These are phyloP conservation scores for Diadumene lineata DNA, from an alignment of 92 coral and sea anemone genomes.

Conservation along the genomic window DNA sequence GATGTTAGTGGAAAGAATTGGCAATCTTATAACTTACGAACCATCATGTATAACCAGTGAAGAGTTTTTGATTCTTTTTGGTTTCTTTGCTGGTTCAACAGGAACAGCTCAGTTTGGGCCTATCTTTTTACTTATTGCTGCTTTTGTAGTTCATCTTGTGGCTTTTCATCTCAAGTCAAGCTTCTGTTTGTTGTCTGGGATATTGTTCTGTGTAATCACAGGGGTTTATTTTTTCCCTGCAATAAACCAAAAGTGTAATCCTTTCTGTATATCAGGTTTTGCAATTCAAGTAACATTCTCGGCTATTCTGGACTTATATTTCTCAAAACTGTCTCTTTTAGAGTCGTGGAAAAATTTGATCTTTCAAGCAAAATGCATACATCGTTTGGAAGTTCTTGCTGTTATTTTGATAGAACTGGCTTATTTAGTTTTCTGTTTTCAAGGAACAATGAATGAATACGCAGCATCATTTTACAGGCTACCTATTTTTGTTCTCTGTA, in stretches of 20 bases:
- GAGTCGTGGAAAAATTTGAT: conserved; percentile 89
- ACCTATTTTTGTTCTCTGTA: conserved; percentile 70
- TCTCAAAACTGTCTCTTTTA: conserved; percentile 79
- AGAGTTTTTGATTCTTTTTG: conserved; percentile 76
- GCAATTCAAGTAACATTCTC: conserved; percentile 74
- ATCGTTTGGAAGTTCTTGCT: conserved; percentile 60
- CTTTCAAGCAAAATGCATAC: conserved; percentile 73
- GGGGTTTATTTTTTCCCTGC: conserved; percentile 91
- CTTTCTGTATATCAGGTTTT: conserved; percentile 83
- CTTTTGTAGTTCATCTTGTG: conserved; percentile 69
- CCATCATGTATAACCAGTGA: conserved; percentile 70
- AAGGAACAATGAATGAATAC: conserved; percentile 61
- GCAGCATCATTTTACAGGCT: conserved; percentile 64
- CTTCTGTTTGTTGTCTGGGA: conserved; percentile 68
- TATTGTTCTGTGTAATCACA: conserved; percentile 61
- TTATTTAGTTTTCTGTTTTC: conserved; percentile 63
- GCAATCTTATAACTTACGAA: conserved; percentile 53
- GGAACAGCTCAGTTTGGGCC: conserved; percentile 76
- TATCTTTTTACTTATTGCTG: conserved; percentile 63
- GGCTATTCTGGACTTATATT: conserved; percentile 83
- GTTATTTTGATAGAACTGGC: conserved; percentile 47
- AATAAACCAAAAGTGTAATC: conserved; percentile 79
- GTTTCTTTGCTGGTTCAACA: conserved; percentile 79
- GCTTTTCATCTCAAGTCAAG: conserved; percentile 95
- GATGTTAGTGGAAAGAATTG: conserved; percentile 64